Percentiles rank a stretch among this genome's conserved stretches.
Conservation (phyloP, 2,888 invertebrate genomes). For the Macrophya alboannulata region DNA sequence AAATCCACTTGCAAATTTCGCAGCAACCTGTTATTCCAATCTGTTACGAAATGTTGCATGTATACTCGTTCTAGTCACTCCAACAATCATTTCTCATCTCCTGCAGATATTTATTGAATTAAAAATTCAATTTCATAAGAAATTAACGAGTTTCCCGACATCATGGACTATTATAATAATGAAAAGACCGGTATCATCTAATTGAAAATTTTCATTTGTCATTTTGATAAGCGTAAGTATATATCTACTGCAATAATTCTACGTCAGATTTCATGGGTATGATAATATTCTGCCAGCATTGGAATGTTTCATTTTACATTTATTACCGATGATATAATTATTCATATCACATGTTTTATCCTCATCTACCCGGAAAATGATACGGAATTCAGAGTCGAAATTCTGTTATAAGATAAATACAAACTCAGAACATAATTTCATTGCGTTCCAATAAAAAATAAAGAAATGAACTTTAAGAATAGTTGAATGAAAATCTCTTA, state of each 20-base stretch:
- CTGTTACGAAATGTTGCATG: background rate
- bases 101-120: slow-evolving; percentile 2
- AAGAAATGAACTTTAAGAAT: no score
- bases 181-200: background rate
- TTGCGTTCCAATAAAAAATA: no score
- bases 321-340: background rate
- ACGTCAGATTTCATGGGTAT: no score
- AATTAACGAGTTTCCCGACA: background rate
- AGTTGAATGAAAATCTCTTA: no score
- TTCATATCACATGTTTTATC: background rate
- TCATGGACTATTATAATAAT: background rate
- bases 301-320: background rate
- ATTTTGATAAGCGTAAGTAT: no score
- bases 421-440: background rate
- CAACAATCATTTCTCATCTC: background rate
- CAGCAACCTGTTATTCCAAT: slow-evolving; percentile 40
- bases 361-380: background rate
- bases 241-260: background rate
- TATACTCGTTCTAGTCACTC: background rate
- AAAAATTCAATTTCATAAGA: background rate
- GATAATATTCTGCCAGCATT: background rate
- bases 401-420: background rate
- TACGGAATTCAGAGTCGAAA: background rate
- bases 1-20: background rate
- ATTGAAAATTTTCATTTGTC: background rate